phyloP scores from a whole-genome alignment of 2,888 invertebrate species.

The Onchidella celtica region DNA sequence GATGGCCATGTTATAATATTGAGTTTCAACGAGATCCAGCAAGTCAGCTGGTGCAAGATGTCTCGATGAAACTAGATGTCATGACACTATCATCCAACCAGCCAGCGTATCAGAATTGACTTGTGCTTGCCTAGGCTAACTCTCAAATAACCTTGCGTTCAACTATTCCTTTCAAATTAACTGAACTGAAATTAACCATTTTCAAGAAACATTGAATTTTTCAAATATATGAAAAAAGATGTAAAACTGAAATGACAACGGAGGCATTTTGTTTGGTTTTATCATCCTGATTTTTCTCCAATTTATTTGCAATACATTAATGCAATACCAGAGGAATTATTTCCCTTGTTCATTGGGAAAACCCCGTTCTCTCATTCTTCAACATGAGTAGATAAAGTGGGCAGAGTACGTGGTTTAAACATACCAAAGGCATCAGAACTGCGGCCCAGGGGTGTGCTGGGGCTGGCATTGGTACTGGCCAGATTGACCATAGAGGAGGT shows the following conservation, averaged over 20 bases:
- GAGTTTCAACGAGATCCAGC: no score
- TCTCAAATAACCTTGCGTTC: no score
- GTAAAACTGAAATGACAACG: neutral
- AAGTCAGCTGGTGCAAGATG: no score
- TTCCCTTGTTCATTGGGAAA: neutral
- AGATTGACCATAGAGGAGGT: slow-evolving; percentile 75
- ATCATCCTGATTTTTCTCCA: neutral
- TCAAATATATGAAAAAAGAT: neutral
- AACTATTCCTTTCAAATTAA: no score
- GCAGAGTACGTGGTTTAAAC: neutral
- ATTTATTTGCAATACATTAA: neutral
- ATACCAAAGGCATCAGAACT: slow-evolving; percentile 45
- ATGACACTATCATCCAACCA: no score
- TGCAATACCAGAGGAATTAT: no score
- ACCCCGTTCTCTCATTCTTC: neutral
- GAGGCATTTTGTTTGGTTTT: neutral
- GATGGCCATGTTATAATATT: no score
- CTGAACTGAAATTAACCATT: no score
- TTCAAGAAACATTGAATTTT: no score
- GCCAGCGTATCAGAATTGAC: no score
- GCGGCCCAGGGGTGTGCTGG: slow-evolving; percentile 6
- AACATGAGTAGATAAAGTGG: neutral
- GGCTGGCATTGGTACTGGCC: slow-evolving; percentile 50
- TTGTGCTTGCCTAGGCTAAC: no score
- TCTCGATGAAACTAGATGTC: no score